Base-by-base conservation (phyloP, 2,888 invertebrate species). In the Odontothrips loti region DNA sequence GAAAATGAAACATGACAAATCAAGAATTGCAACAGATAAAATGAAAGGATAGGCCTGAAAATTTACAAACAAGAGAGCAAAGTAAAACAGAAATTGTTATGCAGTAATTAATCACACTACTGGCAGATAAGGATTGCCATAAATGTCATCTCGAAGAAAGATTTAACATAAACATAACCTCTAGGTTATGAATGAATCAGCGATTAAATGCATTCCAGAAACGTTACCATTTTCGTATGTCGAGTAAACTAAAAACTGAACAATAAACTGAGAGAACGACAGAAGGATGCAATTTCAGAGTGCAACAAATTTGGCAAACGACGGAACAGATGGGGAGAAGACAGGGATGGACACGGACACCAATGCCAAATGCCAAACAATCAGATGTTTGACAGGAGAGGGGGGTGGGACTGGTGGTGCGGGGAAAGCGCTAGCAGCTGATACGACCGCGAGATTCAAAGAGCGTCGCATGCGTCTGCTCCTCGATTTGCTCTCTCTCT, bases 131-230 rank as follows among this genome's bases (percentile, higher is more conserved):
- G 6, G 34, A 43, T 43, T 4, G 34, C 6, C 34, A 43, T 43
- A 43, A 43, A 17, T 58, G 58, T 75, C 68, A 75, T 23, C 10
- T 10, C 27, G 68, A 1, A 12, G 68, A 75, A 27, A 58, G 20
- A 58, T 20, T 20, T 20, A 58, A 75, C 12, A 75, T 23, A n/a
- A 75, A 75, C 68, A 75, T 27, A 75, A 75, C 68, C 68, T 75
- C 12, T 10, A 75, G 23, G 12, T 12, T 12, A 27, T 75, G 12
- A 75, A 75, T 75, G 68, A 75, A 75, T 75, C 68, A 75, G 68
- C 68, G 27, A 12, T 8, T 20, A 58, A 75, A 27, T 27, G 68
- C 58, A 17, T 58, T 58, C 15, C 6, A 58, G 58, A 58, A 58
- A 51, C 12, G 23, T 75, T 75, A 75, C 68, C 68, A 75, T 75